phyloP scores from a whole-genome alignment of 2,113 vertebrate genomes.

The Sceloporus tristichus region DNA sequence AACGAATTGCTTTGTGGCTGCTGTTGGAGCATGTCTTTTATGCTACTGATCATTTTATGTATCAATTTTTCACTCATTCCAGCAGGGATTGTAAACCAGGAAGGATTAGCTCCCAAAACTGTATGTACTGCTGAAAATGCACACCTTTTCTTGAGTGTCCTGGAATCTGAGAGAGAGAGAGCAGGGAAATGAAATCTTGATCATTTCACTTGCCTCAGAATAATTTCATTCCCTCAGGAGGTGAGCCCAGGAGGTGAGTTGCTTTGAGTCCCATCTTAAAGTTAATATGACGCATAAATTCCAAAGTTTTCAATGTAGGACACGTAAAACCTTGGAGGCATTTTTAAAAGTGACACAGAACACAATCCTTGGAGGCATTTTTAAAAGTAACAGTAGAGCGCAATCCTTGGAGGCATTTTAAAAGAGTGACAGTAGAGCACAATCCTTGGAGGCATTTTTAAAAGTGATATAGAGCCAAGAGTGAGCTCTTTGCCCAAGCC shows the following conservation, averaged over 20 bases:
- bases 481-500: no score
- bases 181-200: not conserved
- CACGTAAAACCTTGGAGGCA: not conserved
- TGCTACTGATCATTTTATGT: slow-evolving; percentile 1
- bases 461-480: no score
- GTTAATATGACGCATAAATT: not conserved
- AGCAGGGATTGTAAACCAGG: not conserved
- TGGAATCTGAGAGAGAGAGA: not conserved
- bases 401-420: not conserved
- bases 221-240: not conserved
- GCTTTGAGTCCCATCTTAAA: not conserved
- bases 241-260: not conserved
- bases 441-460: not conserved
- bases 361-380: not conserved
- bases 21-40: not conserved
- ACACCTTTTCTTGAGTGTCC: not conserved
- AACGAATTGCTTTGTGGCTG: not conserved
- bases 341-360: not conserved
- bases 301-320: not conserved
- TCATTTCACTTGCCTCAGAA: not conserved
- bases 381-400: no score
- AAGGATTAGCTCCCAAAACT: not conserved
- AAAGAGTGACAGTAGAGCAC: no score
- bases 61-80: not conserved
- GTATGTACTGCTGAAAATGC: not conserved